A percentile compares a stretch with the other conserved stretches of the same genome.
Conservation (phyloP, 2,888 invertebrate genomes). For the Harpalus rufipes region DNA sequence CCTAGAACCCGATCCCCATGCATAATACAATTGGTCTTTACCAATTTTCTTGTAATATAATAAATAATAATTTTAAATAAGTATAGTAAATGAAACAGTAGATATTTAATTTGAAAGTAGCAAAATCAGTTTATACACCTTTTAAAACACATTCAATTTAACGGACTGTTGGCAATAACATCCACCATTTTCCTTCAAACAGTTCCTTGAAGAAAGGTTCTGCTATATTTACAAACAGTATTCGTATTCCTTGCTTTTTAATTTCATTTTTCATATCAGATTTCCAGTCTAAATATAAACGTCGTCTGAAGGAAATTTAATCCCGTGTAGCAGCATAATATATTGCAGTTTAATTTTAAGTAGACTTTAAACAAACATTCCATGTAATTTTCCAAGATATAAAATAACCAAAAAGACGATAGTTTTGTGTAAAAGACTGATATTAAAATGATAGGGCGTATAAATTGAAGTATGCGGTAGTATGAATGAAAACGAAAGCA, state of each 20-base stretch:
- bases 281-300: background rate
- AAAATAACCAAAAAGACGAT: background rate
- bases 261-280: background rate
- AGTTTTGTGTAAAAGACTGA: background rate
- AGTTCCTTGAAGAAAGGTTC: too few species aligned
- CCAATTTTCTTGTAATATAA: too few species aligned
- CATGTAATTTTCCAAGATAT: background rate
- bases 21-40: too few species aligned
- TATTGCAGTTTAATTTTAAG: conserved; percentile 6
- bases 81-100: too few species aligned
- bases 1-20: too few species aligned
- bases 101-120: too few species aligned
- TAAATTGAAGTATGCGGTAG: conserved; percentile 36
- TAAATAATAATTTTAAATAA: too few species aligned
- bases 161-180: too few species aligned
- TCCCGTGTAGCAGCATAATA: background rate
- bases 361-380: conserved; percentile 3
- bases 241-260: background rate
- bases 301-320: background rate
- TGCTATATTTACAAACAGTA: background rate
- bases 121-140: too few species aligned
- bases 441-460: conserved; percentile 18
- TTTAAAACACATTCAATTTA: too few species aligned
- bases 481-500: conserved; percentile 38
- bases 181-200: too few species aligned